Base-by-base conservation (phyloP, 2,113 vertebrate species). In the Parus major region DNA sequence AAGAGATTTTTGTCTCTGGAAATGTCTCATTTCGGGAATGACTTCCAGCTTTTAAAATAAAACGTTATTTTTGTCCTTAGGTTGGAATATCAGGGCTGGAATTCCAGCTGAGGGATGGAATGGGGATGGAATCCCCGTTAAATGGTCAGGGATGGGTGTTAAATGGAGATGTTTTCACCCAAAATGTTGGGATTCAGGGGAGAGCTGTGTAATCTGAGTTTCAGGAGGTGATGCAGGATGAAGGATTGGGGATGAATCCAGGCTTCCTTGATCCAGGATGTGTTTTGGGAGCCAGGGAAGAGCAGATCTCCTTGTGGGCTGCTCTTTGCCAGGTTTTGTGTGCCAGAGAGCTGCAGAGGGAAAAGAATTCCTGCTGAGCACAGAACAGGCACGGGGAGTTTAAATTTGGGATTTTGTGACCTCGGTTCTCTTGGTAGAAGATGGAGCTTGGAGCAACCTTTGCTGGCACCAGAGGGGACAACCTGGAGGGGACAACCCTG, bases 241-340 rank as follows among this genome's bases (percentile, higher is more conserved):
- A 55, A 59, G 42, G 23, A 3, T 25, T 17, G 63, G 35, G n/a
- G n/a, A 47, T 33, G 71, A 55, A n/a, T 18, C 29, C 75, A 59
- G 91, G 24, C 4, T 0, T 17, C 23, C 36, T 39, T 3, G 8
- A 5, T 55, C 5, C 1, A 1, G 55, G 80, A 49, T 15, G 1
- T 25, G 22, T 0, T 2, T 7, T 1, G 14, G 72, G 50, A 50
- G 24, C 11, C 12, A 2, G 14, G 56, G 21, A 39, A 8, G 77
- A 35, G 31, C 52, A 9, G 4, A 18, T 4, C n/a, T 57, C 64
- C 49, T 39, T 6, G 28, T 2, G 28, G 27, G 44, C 7, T 46
- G 39, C 80, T 52, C 7, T 10, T 27, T 41, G 53, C 44, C 29
- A 12, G 39, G 17, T 5, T 80, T 31, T 21, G n/a, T 47, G 47